Evolutionary conservation across 2,888 invertebrate species (phyloP), one percentile per base, ranked within the genome.

Genomic region (Thera obeliscata): DNA sequence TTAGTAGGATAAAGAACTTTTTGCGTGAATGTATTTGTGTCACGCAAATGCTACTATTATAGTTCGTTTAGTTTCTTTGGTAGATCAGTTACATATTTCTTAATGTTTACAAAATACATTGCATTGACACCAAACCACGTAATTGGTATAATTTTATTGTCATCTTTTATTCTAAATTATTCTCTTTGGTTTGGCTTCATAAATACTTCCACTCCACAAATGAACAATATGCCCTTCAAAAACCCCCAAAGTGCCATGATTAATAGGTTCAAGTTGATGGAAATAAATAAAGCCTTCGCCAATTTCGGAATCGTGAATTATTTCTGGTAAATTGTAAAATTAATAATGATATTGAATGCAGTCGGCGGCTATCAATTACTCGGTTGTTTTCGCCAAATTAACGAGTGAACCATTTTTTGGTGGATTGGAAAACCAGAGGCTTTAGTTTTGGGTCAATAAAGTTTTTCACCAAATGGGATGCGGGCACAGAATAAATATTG

Each of bases 311-410:
- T 64, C 60, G 65, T 64, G 66, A 70, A 73, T 69, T 62, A 69
- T 69, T 69, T 55, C 61, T 59, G 63, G 71, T 56, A 66, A 67
- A 72, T 67, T 70, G 69, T 67, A 61, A 70, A 72, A 75, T 73
- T 75, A 71, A 75, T 73, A 72, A 72, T 71, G 71, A 70, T 73
- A 71, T 71, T 69, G 69, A 61, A 63, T 57, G 67, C 67, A 61
- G 67, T 60, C 58, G 75, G 68, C 71, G 75, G 71, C 76, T 84
- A 84, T 87, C 89, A 88, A 89, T 89, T 88, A 86, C 76, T 70
- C 82, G 87, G 81, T 83, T 88, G 87, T 87, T 89, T 88, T 85
- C 85, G 84, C 81, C 84, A 81, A 87, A 86, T 88, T 86, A 87
- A 64, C 64, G 61, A 59, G 63, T 52, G 64, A 48, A 57, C 54